Evolutionary conservation across 2,888 invertebrate species (phyloP).

Genomic region (Eulithis testata): DNA sequence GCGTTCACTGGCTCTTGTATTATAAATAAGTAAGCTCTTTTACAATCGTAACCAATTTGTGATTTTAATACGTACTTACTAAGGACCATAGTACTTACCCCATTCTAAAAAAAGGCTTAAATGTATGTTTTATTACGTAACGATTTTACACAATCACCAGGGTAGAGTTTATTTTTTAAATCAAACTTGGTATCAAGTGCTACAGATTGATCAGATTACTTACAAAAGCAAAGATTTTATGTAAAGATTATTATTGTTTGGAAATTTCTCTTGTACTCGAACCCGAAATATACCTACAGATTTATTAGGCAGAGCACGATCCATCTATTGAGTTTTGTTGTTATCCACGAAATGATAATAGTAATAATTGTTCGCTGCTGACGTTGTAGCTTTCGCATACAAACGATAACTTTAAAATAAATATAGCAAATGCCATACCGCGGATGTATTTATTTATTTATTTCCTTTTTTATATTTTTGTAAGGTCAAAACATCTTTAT

Average conservation of each 20-base stretch:
- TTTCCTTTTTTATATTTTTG: background rate
- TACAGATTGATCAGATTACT: background rate
- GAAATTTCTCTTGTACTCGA: background rate
- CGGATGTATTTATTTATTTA: slow-evolving; percentile 39
- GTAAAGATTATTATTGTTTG: slow-evolving; percentile 7
- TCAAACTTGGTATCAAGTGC: background rate
- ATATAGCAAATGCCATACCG: slow-evolving; percentile 38
- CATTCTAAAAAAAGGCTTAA: too few species aligned
- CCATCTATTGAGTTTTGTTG: slow-evolving; percentile 64
- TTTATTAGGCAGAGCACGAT: slow-evolving; percentile 21
- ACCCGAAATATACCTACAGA: background rate
- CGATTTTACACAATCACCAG: too few species aligned
- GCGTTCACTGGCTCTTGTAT: too few species aligned
- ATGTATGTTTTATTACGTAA: too few species aligned
- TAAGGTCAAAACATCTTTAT: too few species aligned
- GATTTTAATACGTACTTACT: too few species aligned
- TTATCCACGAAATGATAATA: slow-evolving; percentile 61
- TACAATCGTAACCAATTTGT: too few species aligned
- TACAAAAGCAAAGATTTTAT: background rate
- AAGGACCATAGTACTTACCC: too few species aligned
- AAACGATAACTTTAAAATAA: slow-evolving; percentile 64
- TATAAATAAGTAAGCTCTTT: too few species aligned
- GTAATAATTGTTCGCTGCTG: slow-evolving; percentile 57
- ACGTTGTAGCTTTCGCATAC: slow-evolving; percentile 57
- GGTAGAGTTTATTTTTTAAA: too few species aligned